These are phyloP conservation scores for Menura novaehollandiae DNA, from an alignment of 2,113 vertebrate species.

Conservation along the genomic window DNA sequence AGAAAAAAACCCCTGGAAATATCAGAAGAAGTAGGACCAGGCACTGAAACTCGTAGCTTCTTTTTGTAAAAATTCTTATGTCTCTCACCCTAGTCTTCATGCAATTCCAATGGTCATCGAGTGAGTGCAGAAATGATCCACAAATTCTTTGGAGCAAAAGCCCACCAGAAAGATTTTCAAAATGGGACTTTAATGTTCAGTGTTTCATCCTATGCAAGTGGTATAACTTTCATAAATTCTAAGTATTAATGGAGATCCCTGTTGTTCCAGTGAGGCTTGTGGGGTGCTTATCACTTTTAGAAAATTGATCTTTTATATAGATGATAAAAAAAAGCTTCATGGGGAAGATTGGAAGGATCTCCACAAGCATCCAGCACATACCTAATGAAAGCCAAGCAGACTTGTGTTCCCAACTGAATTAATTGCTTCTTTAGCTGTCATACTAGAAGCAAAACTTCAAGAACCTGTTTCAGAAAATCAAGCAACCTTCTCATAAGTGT, in stretches of 20 bases:
- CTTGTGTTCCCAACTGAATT: neutral
- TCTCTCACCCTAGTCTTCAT: neutral
- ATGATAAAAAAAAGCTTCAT: neutral
- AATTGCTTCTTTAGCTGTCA: neutral
- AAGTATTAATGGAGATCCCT: neutral
- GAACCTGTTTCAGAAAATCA: neutral
- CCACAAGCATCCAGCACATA: neutral
- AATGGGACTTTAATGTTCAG: neutral
- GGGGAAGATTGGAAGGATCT: neutral
- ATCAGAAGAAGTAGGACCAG: neutral
- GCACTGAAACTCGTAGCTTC: neutral
- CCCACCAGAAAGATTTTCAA: neutral
- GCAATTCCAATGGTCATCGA: neutral
- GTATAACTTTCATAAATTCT: neutral
- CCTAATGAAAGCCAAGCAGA: neutral
- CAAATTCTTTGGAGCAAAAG: neutral
- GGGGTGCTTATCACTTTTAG: neutral
- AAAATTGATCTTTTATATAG: neutral
- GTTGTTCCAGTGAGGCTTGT: neutral
- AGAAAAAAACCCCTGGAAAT: neutral
- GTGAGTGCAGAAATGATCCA: neutral
- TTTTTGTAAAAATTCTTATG: neutral
- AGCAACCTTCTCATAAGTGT: neutral
- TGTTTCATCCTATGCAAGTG: neutral
- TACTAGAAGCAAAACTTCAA: neutral